A percentile compares a stretch with the other conserved stretches of the same genome.
These are phyloP conservation scores for Polyergus mexicanus DNA, from an alignment of 1,140 invertebrate species.

Conservation along the genomic window DNA sequence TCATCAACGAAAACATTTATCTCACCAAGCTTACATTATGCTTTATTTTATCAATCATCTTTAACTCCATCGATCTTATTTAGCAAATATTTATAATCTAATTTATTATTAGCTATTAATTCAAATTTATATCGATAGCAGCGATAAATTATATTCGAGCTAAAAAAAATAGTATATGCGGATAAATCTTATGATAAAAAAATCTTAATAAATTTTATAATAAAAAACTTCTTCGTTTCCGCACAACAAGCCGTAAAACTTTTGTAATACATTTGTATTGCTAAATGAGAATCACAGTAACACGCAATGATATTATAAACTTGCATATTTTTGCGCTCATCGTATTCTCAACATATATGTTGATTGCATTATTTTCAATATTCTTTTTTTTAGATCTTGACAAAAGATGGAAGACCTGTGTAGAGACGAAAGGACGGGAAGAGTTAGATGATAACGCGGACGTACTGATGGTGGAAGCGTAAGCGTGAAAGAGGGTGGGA, in stretches of 20 bases:
- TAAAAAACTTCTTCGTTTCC: too few species aligned
- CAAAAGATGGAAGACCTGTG: not conserved
- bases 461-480: conserved; percentile 69
- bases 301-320: too few species aligned
- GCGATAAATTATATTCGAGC: not conserved
- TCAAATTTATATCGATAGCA: not conserved
- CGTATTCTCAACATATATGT: too few species aligned
- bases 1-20: not conserved
- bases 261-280: too few species aligned
- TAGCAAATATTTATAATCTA: not conserved
- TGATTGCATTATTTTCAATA: not conserved
- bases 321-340: too few species aligned
- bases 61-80: not conserved
- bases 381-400: not conserved
- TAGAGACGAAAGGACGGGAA: conserved; percentile 67
- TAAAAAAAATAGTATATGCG: not conserved
- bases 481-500: conserved; percentile 71
- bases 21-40: not conserved
- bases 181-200: not conserved
- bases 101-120: too few species aligned
- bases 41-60: not conserved
- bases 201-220: conserved; percentile 2
- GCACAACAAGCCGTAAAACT: too few species aligned
- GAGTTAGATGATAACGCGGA: conserved; percentile 77
- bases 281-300: too few species aligned